A percentile compares a stretch with the other conserved stretches of the same genome.
These are phyloP conservation scores for Mycteria americana DNA, from an alignment of 2,797 vertebrate genomes.

Conservation along the genomic window DNA sequence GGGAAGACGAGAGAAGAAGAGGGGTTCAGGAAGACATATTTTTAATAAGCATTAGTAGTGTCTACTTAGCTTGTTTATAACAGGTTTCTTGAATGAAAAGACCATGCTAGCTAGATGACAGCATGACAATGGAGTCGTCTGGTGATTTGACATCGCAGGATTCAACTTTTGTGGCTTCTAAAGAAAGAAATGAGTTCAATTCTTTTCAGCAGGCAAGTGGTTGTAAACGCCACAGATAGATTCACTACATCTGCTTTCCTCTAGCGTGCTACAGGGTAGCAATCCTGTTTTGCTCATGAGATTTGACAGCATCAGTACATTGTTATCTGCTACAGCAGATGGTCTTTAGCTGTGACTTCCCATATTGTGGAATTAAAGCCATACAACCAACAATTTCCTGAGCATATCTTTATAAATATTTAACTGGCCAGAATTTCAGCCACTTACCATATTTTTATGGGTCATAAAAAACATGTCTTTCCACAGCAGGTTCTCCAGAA, in stretches of 20 bases:
- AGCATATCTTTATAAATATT: neutral
- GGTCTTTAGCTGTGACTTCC: neutral
- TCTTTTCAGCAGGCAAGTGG: neutral
- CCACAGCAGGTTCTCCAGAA: neutral
- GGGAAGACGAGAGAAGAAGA: neutral
- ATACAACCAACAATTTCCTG: neutral
- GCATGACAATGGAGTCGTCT: fast-evolving
- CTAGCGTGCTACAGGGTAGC: neutral
- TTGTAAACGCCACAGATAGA: neutral
- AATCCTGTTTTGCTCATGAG: neutral
- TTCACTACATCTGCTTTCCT: neutral
- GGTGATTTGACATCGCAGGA: neutral
- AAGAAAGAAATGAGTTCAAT: neutral
- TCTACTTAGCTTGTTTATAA: neutral
- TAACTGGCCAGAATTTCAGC: neutral
- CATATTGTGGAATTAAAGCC: neutral
- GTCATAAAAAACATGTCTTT: neutral
- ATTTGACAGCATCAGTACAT: neutral
- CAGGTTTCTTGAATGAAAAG: neutral
- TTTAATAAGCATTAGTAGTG: neutral
- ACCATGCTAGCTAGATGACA: neutral
- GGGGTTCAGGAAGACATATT: neutral
- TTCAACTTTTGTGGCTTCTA: neutral
- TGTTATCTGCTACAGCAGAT: neutral
- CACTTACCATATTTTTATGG: neutral